Evolutionary conservation across 2,797 vertebrate genomes (phyloP), one percentile per base, ranked within the genome.

Genomic region (Morus bassanus): DNA sequence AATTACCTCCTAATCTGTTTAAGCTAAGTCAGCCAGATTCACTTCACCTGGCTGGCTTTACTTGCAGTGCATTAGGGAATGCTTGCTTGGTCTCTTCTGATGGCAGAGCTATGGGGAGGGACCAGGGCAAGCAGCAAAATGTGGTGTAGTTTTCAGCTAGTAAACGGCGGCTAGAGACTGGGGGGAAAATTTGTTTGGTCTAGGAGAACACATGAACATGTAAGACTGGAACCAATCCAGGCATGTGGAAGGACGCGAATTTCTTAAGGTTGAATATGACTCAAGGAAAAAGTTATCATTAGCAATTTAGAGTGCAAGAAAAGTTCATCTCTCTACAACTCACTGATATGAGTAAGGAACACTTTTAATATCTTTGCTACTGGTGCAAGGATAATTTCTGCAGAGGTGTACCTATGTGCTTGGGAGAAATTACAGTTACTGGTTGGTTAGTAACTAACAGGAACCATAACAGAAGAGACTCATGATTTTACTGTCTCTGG

Each of bases 1-100:
- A 53, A 77, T 74, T 60, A 76, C 57, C 37, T 73, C 35, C 78
- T 94, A 72, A 89, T 92, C 91, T 91, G 51, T 80, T 89, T 95
- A 87, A 95, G 16, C n/a, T 82, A 67, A 50, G 3, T 45, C 75
- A 92, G 91, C 13, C 78, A 91, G 81, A 83, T 91, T 92, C 15
- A 68, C 91, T 93, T 95, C 89, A 96, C 75, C 92, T 91, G 68
- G 64, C 89, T 95, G 92, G 87, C 91, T 96, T 75, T 91, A 85
- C 93, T 81, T 72, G 92, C 61, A 33, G 24, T 22, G 31, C 37
- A 28, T 83, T 74, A 92, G 45, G 31, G 87, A 85, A 53, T 28
- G 45, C 46, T 74, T 80, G 48, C 37, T 78, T 64, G 69, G 82
- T 57, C 53, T 80, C 88, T 75, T 77, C 84, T 80, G 65, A 78